phyloP scores from a whole-genome alignment of 2,797 vertebrate species.

The Molossus molossus region DNA sequence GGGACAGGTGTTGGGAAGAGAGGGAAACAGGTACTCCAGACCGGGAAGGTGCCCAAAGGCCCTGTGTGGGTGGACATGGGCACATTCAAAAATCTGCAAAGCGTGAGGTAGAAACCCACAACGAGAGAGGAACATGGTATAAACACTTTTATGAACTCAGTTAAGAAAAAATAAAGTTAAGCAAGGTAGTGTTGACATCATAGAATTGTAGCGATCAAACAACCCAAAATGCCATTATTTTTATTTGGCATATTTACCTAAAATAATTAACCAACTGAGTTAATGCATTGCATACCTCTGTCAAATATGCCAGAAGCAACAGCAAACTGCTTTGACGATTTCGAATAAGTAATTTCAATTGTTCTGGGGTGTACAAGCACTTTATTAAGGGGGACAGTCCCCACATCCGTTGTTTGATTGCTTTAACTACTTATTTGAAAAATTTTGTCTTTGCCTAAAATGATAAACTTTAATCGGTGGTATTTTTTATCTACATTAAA shows the following conservation, averaged over 20 bases:
- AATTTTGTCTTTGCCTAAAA: constrained; percentile 24
- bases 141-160: background rate
- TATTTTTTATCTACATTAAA: constrained; percentile 51
- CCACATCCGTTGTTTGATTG: constrained; percentile 26
- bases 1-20: no score
- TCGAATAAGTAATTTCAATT: background rate
- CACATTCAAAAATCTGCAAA: background rate
- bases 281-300: background rate
- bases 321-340: background rate
- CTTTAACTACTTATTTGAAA: constrained; percentile 30
- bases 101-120: background rate
- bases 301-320: background rate
- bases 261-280: constrained; percentile 20
- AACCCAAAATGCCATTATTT: background rate
- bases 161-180: background rate
- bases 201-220: background rate
- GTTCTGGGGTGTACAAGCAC: background rate
- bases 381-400: background rate
- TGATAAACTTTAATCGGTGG: background rate
- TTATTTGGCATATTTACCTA: constrained; percentile 24
- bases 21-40: background rate
- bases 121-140: background rate
- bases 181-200: background rate
- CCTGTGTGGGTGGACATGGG: background rate
- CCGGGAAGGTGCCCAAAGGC: background rate